Conservation (phyloP, 2,888 invertebrate genomes). For the Lamproptera curius region DNA sequence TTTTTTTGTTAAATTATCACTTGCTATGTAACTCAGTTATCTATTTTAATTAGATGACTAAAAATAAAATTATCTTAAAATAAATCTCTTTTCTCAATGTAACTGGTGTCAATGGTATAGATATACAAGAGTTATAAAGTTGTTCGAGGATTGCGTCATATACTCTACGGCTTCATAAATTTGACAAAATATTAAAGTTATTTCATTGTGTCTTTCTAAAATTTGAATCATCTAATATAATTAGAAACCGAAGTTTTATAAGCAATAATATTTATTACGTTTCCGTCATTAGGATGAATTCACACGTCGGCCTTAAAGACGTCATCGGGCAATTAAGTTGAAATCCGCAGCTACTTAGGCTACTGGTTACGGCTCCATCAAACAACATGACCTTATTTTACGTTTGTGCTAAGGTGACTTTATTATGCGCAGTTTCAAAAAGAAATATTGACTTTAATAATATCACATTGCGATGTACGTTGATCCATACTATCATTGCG, state of each 20-base stretch:
- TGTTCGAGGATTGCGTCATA: too few relatives aligned
- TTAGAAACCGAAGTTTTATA: not conserved
- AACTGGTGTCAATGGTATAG: too few relatives aligned
- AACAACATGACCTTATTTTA: constrained; percentile 9
- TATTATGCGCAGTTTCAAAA: constrained; percentile 17
- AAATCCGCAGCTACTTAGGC: not conserved
- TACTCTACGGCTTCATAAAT: too few relatives aligned
- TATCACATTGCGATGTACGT: constrained; percentile 22
- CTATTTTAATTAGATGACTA: too few relatives aligned
- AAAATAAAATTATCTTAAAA: too few relatives aligned
- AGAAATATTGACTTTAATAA: constrained; percentile 29
- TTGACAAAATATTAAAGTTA: too few relatives aligned
- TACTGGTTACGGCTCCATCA: constrained; percentile 6
- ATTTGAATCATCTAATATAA: too few relatives aligned
- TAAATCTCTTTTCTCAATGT: too few relatives aligned
- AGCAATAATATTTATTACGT: not conserved
- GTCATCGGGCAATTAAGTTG: not conserved
- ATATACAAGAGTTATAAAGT: too few relatives aligned
- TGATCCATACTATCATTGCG: constrained; percentile 2
- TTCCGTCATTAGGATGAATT: not conserved
- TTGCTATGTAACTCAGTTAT: too few relatives aligned
- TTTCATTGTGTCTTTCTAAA: too few relatives aligned
- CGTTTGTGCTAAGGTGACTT: constrained; percentile 6
- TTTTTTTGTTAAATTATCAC: too few relatives aligned
- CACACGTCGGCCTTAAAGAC: not conserved